phyloP scores from a whole-genome alignment of 64 coral and sea anemone genomes.

The Cladopsammia gracilis region DNA sequence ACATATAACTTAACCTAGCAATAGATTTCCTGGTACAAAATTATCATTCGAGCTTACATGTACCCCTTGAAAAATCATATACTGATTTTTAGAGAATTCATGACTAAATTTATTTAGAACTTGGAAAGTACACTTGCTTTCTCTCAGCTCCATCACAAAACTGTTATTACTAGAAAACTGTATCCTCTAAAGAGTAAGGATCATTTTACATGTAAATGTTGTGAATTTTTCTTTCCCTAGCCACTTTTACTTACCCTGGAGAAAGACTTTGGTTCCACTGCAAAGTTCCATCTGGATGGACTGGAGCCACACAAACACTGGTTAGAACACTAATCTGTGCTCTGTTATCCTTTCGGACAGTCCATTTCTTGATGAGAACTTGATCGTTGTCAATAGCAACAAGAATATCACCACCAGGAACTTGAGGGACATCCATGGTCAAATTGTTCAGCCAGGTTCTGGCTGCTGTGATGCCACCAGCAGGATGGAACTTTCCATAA shows the following conservation, averaged over 20 bases:
- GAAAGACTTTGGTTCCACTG: neutral
- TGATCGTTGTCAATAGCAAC: constrained; percentile 56
- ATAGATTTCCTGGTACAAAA: neutral
- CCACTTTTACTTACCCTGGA: constrained; percentile 28
- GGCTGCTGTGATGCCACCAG: neutral
- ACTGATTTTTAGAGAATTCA: neutral
- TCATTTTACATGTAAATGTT: no score
- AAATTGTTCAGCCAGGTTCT: constrained; percentile 29
- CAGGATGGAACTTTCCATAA: neutral
- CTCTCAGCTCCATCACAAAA: no score
- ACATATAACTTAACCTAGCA: neutral
- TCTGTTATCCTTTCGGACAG: constrained; percentile 44
- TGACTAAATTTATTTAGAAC: neutral
- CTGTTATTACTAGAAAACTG: no score
- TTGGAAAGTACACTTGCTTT: no score
- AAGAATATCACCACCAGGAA: constrained; percentile 41
- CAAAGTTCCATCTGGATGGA: neutral
- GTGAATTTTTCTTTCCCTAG: no score
- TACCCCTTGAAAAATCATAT: neutral
- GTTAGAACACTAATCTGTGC: constrained; percentile 63
- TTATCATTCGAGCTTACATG: neutral
- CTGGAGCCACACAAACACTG: no score
- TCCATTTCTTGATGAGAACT: constrained; percentile 54
- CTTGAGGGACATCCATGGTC: constrained; percentile 17
- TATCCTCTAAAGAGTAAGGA: no score